Percentiles rank a stretch among this genome's conserved stretches.
These are phyloP conservation scores for Plectrocnemia conspersa DNA, from an alignment of 1,140 invertebrate genomes.

Conservation along the genomic window DNA sequence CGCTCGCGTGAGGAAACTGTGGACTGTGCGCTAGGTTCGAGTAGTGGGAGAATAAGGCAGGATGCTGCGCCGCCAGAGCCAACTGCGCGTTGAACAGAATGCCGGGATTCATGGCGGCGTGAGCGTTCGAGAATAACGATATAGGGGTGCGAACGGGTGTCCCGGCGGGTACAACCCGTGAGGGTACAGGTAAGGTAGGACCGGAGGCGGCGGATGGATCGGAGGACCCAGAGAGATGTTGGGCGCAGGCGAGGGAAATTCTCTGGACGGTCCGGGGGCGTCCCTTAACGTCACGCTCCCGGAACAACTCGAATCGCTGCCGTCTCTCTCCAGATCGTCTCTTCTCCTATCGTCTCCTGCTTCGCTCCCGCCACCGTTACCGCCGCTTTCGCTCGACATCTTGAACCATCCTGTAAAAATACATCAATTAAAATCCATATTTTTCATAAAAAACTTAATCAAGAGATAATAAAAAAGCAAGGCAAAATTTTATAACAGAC, in stretches of 20 bases:
- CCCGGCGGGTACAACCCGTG: conserved; percentile 75
- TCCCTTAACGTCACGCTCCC: conserved; percentile 51
- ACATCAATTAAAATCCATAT: too few species aligned
- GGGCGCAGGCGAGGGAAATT: conserved; percentile 66
- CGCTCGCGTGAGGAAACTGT: conserved; percentile 42
- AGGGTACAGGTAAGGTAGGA: conserved; percentile 83
- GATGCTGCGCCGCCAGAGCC: conserved; percentile 74
- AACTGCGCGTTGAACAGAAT: conserved; percentile 79
- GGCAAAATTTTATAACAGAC: too few species aligned
- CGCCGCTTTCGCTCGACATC: conserved; percentile 48
- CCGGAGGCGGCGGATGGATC: conserved; percentile 73
- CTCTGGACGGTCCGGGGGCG: conserved; percentile 53
- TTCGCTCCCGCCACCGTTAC: conserved; percentile 44
- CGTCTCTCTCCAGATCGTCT: conserved; percentile 57
- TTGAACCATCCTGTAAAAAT: conserved; percentile 54
- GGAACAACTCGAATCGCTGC: conserved; percentile 63
- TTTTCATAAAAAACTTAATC: too few species aligned
- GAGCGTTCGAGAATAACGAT: conserved; percentile 53
- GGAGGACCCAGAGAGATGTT: conserved; percentile 85
- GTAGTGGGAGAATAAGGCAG: conserved; percentile 66
- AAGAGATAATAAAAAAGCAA: too few species aligned
- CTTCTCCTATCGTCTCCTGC: conserved; percentile 50
- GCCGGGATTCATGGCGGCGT: conserved; percentile 62
- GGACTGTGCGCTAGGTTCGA: conserved; percentile 43
- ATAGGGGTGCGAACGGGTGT: conserved; percentile 67